phyloP scores from a whole-genome alignment of 2,113 vertebrate species.

The Malurus alboscapulatus region DNA sequence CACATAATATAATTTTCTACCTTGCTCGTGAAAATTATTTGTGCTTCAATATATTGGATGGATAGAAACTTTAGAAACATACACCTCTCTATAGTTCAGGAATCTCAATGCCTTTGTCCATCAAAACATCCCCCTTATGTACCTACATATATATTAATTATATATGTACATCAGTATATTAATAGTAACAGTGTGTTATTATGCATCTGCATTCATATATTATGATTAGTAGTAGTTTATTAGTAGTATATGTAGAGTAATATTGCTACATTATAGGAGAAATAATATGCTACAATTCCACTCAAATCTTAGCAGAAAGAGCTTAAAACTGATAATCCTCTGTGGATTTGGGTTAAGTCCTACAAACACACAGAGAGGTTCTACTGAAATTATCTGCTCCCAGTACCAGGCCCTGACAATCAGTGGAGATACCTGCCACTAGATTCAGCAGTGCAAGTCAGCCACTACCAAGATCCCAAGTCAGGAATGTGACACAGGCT shows the following conservation, averaged over 20 bases:
- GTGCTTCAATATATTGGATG: not conserved
- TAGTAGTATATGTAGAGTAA: not conserved
- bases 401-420: not conserved
- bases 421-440: not conserved
- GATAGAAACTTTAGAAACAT: not conserved
- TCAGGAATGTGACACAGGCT: not conserved
- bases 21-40: not conserved
- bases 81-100: not conserved
- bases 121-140: not conserved
- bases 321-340: slow-evolving; percentile 44
- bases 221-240: not conserved
- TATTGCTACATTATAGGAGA: not conserved
- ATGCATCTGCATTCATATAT: not conserved
- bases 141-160: not conserved
- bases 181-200: not conserved
- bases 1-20: not conserved
- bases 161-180: not conserved
- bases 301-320: slow-evolving; percentile 27
- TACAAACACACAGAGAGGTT: slow-evolving; percentile 1
- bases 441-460: not conserved
- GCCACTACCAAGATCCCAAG: not conserved
- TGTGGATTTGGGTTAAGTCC: slow-evolving; percentile 43
- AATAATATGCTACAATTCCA: not conserved
- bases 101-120: not conserved
- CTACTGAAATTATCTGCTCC: not conserved